Conservation (phyloP, 2,797 vertebrate genomes). For the Scolopax bukidnonensis region DNA sequence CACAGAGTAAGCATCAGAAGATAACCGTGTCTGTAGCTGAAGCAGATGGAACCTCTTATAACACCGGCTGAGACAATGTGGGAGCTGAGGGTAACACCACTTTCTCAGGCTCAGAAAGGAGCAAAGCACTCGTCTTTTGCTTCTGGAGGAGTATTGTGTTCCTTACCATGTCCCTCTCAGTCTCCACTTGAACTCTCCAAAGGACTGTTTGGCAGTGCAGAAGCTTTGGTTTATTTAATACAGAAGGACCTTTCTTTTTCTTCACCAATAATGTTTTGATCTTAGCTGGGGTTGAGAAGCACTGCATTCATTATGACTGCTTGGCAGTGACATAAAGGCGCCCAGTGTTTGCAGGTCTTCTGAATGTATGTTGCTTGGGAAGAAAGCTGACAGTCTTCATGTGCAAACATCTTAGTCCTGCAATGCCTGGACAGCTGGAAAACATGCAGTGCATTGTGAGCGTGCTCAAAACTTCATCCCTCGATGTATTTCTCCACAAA, state of each 20-base stretch:
- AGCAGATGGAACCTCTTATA: slow-evolving; percentile 36
- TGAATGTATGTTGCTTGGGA: not conserved
- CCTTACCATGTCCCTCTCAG: not conserved
- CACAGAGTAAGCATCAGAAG: not conserved
- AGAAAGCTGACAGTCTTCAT: slow-evolving; percentile 23
- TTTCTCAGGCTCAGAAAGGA: not conserved
- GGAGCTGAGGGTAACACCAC: not conserved
- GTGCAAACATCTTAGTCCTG: slow-evolving; percentile 3
- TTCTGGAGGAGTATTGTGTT: slow-evolving; percentile 8
- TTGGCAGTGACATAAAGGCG: slow-evolving; percentile 59
- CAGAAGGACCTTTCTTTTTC: slow-evolving; percentile 55
- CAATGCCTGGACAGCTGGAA: not conserved
- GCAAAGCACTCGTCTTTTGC: not conserved
- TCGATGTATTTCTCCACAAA: not conserved
- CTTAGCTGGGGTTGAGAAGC: slow-evolving; percentile 25
- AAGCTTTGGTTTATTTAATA: slow-evolving; percentile 47
- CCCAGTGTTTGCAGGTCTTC: slow-evolving; percentile 49
- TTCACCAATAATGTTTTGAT: slow-evolving; percentile 51
- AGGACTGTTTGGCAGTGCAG: not conserved
- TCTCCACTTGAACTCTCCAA: slow-evolving; percentile 25
- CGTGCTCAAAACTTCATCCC: not conserved
- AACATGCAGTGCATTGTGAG: not conserved
- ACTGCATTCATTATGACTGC: slow-evolving; percentile 2
- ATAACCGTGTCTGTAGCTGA: not conserved
- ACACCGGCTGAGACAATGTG: not conserved